Percentiles rank a stretch among this genome's conserved stretches.
These are phyloP conservation scores for Martes martes DNA, from an alignment of 2,113 vertebrate genomes.

Conservation along the genomic window DNA sequence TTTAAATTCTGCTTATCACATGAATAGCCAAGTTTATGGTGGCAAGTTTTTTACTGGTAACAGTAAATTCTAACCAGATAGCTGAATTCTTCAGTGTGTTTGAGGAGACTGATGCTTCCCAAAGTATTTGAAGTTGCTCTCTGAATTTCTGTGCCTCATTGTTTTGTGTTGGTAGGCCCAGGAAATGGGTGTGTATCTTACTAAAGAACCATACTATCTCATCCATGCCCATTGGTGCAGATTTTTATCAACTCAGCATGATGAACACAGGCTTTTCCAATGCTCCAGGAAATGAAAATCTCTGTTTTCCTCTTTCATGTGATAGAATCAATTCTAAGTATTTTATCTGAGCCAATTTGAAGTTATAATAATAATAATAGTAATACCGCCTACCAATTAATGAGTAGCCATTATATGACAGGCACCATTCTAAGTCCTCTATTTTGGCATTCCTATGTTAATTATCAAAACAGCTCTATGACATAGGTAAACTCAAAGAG, in stretches of 20 bases:
- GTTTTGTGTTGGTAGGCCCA: neutral
- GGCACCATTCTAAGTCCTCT: neutral
- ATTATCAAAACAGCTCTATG: neutral
- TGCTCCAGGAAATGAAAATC: neutral
- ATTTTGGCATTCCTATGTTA: neutral
- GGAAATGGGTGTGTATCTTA: neutral
- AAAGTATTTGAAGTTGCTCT: neutral
- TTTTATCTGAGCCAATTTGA: neutral
- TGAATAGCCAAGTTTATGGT: neutral
- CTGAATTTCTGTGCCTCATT: neutral
- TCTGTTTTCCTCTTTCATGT: neutral
- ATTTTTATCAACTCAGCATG: neutral
- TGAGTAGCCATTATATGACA: neutral
- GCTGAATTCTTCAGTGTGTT: neutral
- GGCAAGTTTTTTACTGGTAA: neutral
- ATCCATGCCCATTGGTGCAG: neutral
- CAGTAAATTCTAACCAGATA: slow-evolving; percentile 34
- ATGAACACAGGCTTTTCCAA: neutral
- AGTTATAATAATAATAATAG: neutral
- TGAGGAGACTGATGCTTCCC: neutral
- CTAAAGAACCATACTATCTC: neutral
- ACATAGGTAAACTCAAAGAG: neutral
- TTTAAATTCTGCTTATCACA: slow-evolving; percentile 24
- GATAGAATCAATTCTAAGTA: neutral
- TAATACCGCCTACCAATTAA: neutral